These are phyloP conservation scores for Mola mola DNA, from an alignment of 2,113 vertebrate genomes.

Conservation along the genomic window DNA sequence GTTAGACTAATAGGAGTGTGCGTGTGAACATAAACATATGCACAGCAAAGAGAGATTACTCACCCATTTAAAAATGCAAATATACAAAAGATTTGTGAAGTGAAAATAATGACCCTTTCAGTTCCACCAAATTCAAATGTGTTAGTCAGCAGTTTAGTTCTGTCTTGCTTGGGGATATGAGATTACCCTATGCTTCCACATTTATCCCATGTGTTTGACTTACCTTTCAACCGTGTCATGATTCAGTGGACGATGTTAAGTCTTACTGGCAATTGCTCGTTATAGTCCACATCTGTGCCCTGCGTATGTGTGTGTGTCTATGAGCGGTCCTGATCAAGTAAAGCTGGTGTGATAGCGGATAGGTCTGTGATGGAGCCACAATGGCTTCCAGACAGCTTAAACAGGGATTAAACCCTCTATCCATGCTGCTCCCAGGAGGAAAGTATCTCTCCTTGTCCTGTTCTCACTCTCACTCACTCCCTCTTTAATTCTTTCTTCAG, in stretches of 20 bases:
- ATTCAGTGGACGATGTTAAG: slow-evolving; percentile 51
- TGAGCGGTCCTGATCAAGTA: slow-evolving; percentile 65
- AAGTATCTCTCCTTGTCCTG: slow-evolving; percentile 7
- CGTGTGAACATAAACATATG: slow-evolving; percentile 49
- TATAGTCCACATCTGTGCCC: slow-evolving; percentile 18
- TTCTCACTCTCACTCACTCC: slow-evolving; percentile 5
- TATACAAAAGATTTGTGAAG: slow-evolving; percentile 7
- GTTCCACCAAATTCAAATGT: slow-evolving; percentile 10
- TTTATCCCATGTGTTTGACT: slow-evolving; percentile 35
- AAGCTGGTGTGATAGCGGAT: slow-evolving; percentile 69
- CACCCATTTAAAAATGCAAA: slow-evolving; percentile 22
- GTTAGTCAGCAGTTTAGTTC: slow-evolving; percentile 40
- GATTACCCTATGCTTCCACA: not conserved
- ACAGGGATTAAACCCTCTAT: slow-evolving; percentile 61
- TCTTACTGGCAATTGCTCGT: slow-evolving; percentile 37
- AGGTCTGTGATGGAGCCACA: slow-evolving; percentile 61
- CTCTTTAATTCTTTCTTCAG: slow-evolving; percentile 34
- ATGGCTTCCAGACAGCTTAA: slow-evolving; percentile 67
- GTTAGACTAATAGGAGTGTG: slow-evolving; percentile 22
- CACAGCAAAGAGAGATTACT: not conserved
- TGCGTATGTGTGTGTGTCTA: slow-evolving; percentile 10
- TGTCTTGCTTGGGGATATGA: slow-evolving; percentile 18
- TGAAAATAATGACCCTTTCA: slow-evolving; percentile 14
- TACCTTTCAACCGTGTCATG: slow-evolving; percentile 45
- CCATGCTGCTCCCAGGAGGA: slow-evolving; percentile 52